These are phyloP conservation scores for Grus americana DNA, from an alignment of 2,113 vertebrate genomes.

Conservation along the genomic window DNA sequence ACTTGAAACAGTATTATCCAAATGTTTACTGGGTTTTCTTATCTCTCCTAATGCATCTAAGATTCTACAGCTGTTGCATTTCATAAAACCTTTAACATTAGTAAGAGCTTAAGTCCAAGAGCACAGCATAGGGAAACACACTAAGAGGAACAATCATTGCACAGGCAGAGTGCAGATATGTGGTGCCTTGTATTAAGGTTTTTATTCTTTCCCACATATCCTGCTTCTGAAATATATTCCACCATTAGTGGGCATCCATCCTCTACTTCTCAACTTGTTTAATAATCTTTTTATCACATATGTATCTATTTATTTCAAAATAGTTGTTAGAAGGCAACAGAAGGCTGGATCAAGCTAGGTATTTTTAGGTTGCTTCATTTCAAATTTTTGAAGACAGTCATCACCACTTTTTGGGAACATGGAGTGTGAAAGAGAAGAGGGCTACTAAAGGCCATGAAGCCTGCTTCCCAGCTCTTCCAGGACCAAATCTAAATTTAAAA, in stretches of 20 bases:
- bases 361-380: not conserved
- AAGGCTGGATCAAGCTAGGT: not conserved
- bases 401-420: not conserved
- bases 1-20: not conserved
- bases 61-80: not conserved
- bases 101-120: not conserved
- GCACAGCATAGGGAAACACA: not conserved
- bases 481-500: not conserved
- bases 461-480: not conserved
- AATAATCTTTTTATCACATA: not conserved
- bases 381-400: not conserved
- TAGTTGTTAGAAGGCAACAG: not conserved
- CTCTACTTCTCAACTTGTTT: not conserved
- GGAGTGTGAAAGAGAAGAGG: not conserved
- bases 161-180: not conserved
- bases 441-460: not conserved
- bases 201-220: not conserved
- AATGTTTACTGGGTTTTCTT: not conserved
- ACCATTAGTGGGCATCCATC: not conserved
- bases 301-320: not conserved
- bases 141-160: not conserved
- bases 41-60: not conserved
- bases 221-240: not conserved
- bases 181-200: not conserved
- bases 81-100: not conserved